Percentiles rank a stretch among this genome's conserved stretches.
phyloP scores from a whole-genome alignment of 2,888 invertebrate species.

The Altica lythri region DNA sequence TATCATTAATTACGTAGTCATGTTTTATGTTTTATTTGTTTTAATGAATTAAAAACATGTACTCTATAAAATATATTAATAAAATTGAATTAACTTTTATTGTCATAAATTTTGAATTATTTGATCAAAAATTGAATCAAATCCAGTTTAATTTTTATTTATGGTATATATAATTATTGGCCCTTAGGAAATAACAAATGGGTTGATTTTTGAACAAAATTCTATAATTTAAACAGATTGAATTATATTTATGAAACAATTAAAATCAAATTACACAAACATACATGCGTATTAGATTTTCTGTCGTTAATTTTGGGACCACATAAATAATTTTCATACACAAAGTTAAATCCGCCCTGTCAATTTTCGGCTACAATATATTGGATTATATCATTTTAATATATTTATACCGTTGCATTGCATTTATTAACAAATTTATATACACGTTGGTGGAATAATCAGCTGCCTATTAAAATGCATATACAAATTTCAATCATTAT shows the following conservation, averaged over 20 bases:
- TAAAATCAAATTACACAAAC: constrained; percentile 3
- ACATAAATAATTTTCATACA: constrained; percentile 13
- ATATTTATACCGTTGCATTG: constrained; percentile 20
- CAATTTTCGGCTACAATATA: constrained; percentile 27
- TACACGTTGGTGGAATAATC: constrained; percentile 15
- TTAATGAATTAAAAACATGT: too few relatives aligned
- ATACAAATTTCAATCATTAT: constrained; percentile 6
- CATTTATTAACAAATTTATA: constrained; percentile 23
- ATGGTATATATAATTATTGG: not conserved
- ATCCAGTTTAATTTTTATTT: not conserved
- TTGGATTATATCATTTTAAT: constrained; percentile 25
- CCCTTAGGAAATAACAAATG: constrained; percentile 1
- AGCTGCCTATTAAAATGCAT: constrained; percentile 13
- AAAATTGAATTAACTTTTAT: not conserved
- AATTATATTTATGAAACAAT: constrained; percentile 5
- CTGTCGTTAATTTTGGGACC: not conserved
- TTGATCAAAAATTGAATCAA: not conserved
- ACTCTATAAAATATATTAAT: not conserved
- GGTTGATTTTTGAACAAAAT: not conserved
- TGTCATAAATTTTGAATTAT: not conserved
- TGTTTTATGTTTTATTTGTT: too few relatives aligned
- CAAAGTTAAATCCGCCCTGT: constrained; percentile 12
- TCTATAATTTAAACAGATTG: constrained; percentile 6
- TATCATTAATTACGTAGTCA: too few relatives aligned
- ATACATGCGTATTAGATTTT: not conserved